Base-by-base conservation (phyloP, 2,888 invertebrate genomes). In the Melitaea athalia region DNA sequence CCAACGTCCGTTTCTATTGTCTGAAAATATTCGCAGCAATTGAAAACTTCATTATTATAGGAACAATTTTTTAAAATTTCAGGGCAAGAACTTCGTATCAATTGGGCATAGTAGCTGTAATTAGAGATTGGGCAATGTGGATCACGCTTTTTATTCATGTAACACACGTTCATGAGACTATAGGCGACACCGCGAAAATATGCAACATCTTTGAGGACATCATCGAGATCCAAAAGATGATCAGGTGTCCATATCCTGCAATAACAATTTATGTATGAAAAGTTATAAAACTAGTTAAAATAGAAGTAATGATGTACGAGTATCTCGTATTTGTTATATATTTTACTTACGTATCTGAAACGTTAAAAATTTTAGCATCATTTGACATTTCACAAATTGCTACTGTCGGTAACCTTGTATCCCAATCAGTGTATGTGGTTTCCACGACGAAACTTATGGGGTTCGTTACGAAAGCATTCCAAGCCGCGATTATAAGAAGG, bases 381-480 rank as follows among this genome's bases (percentile, higher is more conserved):
- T 96, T 96, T 73, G 94, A 93, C 0, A 87, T 87, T 82, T 96
- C 96, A 80, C 97, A 97, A 15, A 97, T 85, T 0, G 94, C 94
- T n/a, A 96, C 91, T 0, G 96, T 89, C 0, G 96, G 96, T 84
- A 97, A 95, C 67, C 94, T 92, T 0, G 96, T 95, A 74, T 95
- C 89, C 96, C 96, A 96, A 68, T 95, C 94, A 0, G 94, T 91
- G 83, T 95, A 96, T 0, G 94, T 94, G 0, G 96, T 96, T 75
- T 96, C 96, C 8, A 95, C 94, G 0, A 95, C 96, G 79, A 96
- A 96, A 81, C 96, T 96, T 60, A 96, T 95, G 0, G 96, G 95
- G 80, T 94, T 95, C 67, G 94, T 92, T 68, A 94, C 87, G 80
- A 95, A 96, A 7, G 93, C 92, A 33, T 55, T 55, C 53, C 53